Base-by-base conservation (phyloP, 2,888 invertebrate genomes). In the Drosophila quinaria region DNA sequence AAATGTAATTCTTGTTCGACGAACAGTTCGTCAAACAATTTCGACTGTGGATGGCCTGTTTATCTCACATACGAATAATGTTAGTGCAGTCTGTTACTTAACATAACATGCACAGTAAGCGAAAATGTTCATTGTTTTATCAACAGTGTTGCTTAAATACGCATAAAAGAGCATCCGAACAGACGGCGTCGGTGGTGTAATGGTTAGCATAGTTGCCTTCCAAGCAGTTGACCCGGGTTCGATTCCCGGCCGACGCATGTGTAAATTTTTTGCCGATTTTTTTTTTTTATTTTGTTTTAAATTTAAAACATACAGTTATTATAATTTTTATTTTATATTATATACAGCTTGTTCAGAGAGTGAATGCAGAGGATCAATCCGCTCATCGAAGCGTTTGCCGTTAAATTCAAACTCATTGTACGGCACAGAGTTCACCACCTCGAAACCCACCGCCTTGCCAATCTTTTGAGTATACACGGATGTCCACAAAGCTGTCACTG, bases 401-500 rank as follows among this genome's bases (percentile, higher is more conserved):
- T 94, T 92, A 81, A 93, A 95, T 25, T 90, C 89, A 82, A 94
- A 95, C 50, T 94, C 93, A 3, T 93, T 93, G 74, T 93, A 94
- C 0, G 94, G 92, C 3, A 94, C 92, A 11, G 93, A 92, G 55
- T 94, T 87, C 15, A 95, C 92, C 4, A 93, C 93, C 6, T 92
- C 92, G 79, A 96, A 96, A 9, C 93, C 93, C 13, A 94, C 87
- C 3, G 92, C 92, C 33, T 92, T 91, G 0, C 94, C 94, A 69
- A 96, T 94, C 87, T 93, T 94, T 77, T 94, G 94, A 0, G 95
- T 94, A 70, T 93, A 93, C 44, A 86, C 85, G 0, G 94, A 94
- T 0, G 95, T 95, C 91, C 94, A 95, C 15, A 96, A 92, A 0
- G 94, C 94, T 52, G 95, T 94, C 31, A 95, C 94, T 6, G 90